These are phyloP conservation scores for Phrynosoma platyrhinos DNA, from an alignment of 2,113 vertebrate species.

Conservation along the genomic window DNA sequence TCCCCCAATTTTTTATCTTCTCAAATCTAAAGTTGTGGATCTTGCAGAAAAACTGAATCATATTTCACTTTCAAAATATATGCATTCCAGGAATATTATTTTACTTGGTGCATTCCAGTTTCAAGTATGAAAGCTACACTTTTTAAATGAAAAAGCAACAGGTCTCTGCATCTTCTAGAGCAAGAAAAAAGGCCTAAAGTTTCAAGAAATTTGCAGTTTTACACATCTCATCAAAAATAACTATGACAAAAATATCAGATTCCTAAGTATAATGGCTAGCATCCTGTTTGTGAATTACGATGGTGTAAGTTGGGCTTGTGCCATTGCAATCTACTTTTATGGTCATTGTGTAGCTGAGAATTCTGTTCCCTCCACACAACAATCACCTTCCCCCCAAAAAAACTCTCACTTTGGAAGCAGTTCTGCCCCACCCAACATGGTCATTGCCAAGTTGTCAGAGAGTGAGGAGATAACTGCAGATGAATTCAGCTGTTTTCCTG, in stretches of 20 bases:
- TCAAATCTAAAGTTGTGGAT: slow-evolving; percentile 30
- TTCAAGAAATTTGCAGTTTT: slow-evolving; percentile 18
- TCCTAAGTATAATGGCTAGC: not conserved
- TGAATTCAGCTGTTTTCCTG: too few relatives aligned
- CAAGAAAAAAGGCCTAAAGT: slow-evolving; percentile 49
- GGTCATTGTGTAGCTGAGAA: too few relatives aligned
- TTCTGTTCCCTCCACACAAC: too few relatives aligned
- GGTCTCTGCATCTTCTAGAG: slow-evolving; percentile 50
- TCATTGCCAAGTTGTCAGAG: too few relatives aligned
- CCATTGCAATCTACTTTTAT: too few relatives aligned
- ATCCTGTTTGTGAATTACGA: too few relatives aligned
- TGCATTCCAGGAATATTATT: slow-evolving; percentile 68
- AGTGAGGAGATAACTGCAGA: too few relatives aligned
- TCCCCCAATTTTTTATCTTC: not conserved
- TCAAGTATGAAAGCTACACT: slow-evolving; percentile 62
- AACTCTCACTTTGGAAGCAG: too few relatives aligned
- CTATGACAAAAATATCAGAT: slow-evolving; percentile 62
- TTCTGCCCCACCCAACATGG: too few relatives aligned
- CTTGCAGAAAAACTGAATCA: slow-evolving; percentile 62
- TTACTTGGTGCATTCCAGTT: slow-evolving; percentile 54
- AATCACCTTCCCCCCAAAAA: too few relatives aligned
- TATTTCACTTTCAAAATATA: slow-evolving; percentile 62
- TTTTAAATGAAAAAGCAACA: slow-evolving; percentile 35
- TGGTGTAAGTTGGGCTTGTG: too few relatives aligned
- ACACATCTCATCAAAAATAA: slow-evolving; percentile 63